phyloP scores from a whole-genome alignment of 2,888 invertebrate species.

The Watsonalla binaria region DNA sequence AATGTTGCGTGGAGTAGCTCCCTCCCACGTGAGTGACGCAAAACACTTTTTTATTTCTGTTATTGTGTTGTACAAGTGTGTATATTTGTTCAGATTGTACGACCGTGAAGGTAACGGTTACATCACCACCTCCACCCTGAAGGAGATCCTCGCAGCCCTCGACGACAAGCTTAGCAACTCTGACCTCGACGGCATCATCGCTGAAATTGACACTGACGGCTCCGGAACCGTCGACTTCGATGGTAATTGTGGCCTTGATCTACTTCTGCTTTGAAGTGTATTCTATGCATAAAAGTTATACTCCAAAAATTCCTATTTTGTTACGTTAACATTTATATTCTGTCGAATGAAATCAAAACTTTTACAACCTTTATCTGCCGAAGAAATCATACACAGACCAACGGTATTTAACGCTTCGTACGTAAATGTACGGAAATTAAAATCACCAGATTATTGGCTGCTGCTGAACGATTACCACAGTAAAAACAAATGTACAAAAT shows the following conservation, averaged over 20 bases:
- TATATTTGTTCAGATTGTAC: conserved; percentile 81
- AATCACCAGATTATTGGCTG: not conserved
- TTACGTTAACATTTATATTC: too few relatives aligned
- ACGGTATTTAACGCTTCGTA: too few relatives aligned
- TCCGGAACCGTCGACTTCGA: conserved; percentile 99
- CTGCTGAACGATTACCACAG: not conserved
- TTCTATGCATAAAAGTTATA: too few relatives aligned
- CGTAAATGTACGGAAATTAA: too few relatives aligned
- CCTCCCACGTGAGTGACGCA: not conserved
- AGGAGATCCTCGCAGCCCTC: conserved; percentile 94
- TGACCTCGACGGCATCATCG: conserved; percentile 97
- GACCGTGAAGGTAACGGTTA: conserved; percentile 98
- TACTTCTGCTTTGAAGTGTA: too few relatives aligned
- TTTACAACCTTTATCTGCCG: too few relatives aligned
- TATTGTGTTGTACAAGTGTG: conserved; percentile 11
- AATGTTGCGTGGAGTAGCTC: not conserved
- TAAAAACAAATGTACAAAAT: not conserved
- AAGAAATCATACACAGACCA: too few relatives aligned
- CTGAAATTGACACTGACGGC: conserved; percentile 98
- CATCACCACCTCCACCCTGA: conserved; percentile 92
- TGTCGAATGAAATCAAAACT: too few relatives aligned
- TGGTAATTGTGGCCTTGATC: conserved; percentile 77
- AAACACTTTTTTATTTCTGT: not conserved
- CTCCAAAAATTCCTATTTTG: too few relatives aligned
- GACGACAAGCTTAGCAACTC: conserved; percentile 96